Evolutionary conservation across 2,113 vertebrate genomes (phyloP), one percentile per base, ranked within the genome.

Genomic region (Neolamprologus variostigma): DNA sequence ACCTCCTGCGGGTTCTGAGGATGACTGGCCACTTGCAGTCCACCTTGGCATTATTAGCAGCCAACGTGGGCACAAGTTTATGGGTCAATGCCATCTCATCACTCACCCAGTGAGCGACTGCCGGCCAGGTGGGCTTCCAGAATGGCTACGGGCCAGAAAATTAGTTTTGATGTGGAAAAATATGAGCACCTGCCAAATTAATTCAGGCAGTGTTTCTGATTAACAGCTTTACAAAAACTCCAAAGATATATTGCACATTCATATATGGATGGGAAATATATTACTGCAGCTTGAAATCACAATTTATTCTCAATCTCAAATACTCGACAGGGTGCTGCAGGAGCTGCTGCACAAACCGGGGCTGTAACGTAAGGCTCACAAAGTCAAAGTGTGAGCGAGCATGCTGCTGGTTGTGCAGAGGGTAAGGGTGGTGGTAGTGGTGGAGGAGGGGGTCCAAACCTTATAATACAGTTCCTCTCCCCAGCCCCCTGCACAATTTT

Each of bases 401-500:
- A 54, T 81, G 50, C 42, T 53, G 59, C 50, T 33, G 35, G 82
- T 51, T 71, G 8, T 53, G 23, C 78, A 57, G 11, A 19, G 7
- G 21, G 82, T 42, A 50, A 79, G 51, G 26, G 12, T 73, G 35
- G 4, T 17, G 40, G n/a, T 26, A 37, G 11, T 73, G 68, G 6
- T 51, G 54, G 54, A 35, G 68, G 86, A 80, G 87, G 55, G 59
- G 37, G 82, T 86, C 23, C 47, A 79, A 35, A 81, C 59, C 61
- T 40, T 54, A 87, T 53, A 83, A 87, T 71, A 82, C 79, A 82
- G 76, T 71, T 76, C 50, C 26, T 35, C 85, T 84, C 81, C 83
- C 76, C 37, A 84, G 28, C 55, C 88, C 86, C 81, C 54, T 59
- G 84, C 21, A 63, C 90, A 93, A 93, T 95, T 94, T 93, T 95